phyloP scores from a whole-genome alignment of 2,888 invertebrate species.

The Pedicia rivosa region DNA sequence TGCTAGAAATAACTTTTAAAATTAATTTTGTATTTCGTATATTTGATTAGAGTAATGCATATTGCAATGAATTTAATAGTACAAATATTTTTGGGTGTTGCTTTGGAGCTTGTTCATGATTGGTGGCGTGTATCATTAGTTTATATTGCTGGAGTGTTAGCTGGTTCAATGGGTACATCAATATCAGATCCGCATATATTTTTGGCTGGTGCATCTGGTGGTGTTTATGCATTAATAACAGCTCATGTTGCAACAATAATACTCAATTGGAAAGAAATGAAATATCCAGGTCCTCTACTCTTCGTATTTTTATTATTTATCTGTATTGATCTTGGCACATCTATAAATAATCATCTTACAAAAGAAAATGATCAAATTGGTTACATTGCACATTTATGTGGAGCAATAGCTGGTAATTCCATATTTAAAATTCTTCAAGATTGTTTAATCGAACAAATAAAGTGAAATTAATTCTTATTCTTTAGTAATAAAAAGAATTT shows the following conservation, averaged over 20 bases:
- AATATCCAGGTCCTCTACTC: conserved; percentile 74
- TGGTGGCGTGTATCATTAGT: conserved; percentile 84
- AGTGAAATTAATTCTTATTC: too few relatives aligned
- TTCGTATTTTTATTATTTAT: conserved; percentile 68
- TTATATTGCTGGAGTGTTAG: conserved; percentile 69
- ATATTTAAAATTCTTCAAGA: too few relatives aligned
- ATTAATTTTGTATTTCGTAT: conserved; percentile 6
- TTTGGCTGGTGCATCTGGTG: conserved; percentile 88
- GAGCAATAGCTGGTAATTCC: conserved; percentile 73
- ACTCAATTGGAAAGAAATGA: conserved; percentile 96
- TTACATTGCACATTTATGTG: conserved; percentile 87
- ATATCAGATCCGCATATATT: conserved; percentile 63
- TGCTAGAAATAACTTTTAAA: background rate
- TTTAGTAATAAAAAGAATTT: too few relatives aligned
- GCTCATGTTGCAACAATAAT: conserved; percentile 87
- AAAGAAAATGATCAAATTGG: conserved; percentile 64
- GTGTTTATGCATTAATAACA: conserved; percentile 85
- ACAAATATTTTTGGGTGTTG: conserved; percentile 83
- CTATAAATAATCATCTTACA: conserved; percentile 75
- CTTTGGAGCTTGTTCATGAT: conserved; percentile 90
- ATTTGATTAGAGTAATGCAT: conserved; percentile 54
- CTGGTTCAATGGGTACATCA: conserved; percentile 72
- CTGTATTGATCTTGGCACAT: conserved; percentile 71
- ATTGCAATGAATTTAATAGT: conserved; percentile 80
- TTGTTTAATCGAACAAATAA: too few relatives aligned